phyloP scores from a whole-genome alignment of 2,797 vertebrate genomes.

The Novumbra hubbsi region DNA sequence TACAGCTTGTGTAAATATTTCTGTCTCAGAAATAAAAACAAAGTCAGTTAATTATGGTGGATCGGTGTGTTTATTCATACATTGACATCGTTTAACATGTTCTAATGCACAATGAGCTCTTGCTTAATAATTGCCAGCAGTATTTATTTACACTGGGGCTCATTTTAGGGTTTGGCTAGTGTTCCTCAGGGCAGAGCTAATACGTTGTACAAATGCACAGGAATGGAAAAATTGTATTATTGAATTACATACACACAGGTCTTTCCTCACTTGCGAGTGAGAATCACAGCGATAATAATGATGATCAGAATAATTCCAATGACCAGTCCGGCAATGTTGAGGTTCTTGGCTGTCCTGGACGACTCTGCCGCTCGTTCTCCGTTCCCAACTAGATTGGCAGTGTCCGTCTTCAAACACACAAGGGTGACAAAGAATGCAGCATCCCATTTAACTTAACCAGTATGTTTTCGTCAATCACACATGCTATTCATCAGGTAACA shows the following conservation, averaged over 20 bases:
- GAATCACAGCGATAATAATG: conserved; percentile 12
- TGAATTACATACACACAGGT: neutral
- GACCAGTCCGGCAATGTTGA: conserved; percentile 62
- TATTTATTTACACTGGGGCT: neutral
- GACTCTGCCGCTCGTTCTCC: conserved; percentile 34
- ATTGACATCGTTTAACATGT: neutral
- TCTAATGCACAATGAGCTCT: neutral
- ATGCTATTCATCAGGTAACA: neutral
- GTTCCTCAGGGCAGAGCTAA: neutral
- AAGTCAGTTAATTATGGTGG: neutral
- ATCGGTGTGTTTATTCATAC: neutral
- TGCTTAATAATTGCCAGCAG: neutral
- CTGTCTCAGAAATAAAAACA: neutral
- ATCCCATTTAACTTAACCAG: neutral
- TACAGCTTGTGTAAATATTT: neutral
- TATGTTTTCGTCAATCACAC: neutral
- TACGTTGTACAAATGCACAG: neutral
- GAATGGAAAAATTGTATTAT: neutral
- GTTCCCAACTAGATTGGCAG: conserved; percentile 48
- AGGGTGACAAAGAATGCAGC: neutral
- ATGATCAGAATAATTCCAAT: conserved; percentile 55
- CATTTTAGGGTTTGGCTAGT: neutral
- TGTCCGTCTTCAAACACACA: conserved; percentile 54
- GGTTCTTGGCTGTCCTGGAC: conserved; percentile 60
- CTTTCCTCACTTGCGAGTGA: neutral